A percentile compares a stretch with the other conserved stretches of the same genome.
Evolutionary conservation across 1,140 invertebrate species (phyloP).

Genomic region (Drosophila ananassae): DNA sequence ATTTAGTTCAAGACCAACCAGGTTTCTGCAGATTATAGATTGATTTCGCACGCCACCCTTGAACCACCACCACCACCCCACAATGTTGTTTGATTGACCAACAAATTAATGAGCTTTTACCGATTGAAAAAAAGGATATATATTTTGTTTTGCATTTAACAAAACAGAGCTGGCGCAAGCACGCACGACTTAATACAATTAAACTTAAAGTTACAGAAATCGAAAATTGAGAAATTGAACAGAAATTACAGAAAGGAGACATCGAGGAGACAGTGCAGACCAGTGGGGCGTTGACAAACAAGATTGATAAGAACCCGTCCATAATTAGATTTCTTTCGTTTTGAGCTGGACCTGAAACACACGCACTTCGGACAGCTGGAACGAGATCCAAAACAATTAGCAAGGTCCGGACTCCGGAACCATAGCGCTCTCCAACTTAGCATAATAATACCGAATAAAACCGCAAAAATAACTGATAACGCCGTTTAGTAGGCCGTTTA

Average conservation of each 20-base stretch:
- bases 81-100: conserved; percentile 42
- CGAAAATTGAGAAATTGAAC: background rate
- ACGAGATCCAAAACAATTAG: conserved; percentile 37
- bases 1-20: conserved; percentile 66
- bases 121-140: conserved; percentile 44
- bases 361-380: conserved; percentile 21
- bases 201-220: conserved; percentile 2
- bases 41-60: conserved; percentile 41
- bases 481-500: conserved; percentile 23
- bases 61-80: conserved; percentile 13
- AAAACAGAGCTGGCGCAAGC: conserved; percentile 28
- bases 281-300: conserved; percentile 70
- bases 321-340: conserved; percentile 80
- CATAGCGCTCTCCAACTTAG: conserved; percentile 25
- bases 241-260: background rate
- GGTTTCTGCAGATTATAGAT: conserved; percentile 66
- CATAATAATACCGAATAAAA: conserved; percentile 22
- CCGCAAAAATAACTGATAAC: conserved; percentile 6
- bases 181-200: conserved; percentile 6
- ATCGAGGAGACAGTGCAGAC: background rate
- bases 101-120: conserved; percentile 78
- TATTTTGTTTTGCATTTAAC: conserved; percentile 80
- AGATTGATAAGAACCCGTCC: conserved; percentile 83
- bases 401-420: background rate
- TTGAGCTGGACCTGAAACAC: conserved; percentile 45